Evolutionary conservation across 2,888 invertebrate species (phyloP), one percentile per base, ranked within the genome.

Genomic region (Caenorhabditis virilis): DNA sequence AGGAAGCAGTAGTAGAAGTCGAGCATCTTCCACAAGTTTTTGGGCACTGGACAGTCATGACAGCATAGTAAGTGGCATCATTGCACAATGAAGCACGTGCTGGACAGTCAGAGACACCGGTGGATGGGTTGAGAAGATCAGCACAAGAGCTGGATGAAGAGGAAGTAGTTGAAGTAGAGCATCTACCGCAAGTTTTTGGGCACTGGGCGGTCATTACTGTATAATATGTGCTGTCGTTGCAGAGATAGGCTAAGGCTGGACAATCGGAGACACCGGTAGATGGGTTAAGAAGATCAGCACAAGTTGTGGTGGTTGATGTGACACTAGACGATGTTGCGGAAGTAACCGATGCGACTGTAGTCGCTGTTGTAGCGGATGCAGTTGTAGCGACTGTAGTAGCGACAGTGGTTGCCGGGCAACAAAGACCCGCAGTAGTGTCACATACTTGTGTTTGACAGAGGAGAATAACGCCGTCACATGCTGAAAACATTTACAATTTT

Each of bases 11-110:
- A 9, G 42, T 23, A 2, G 23, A 23, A 2, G 20, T 23, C 15
- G 42, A 7, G 41, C 69, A 69, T 16, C 69, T 49, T 27, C 61
- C 58, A 39, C 69, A 69, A 2, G 69, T 69, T 42, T 41, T 60
- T 36, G 69, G 69, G 35, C 69, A 69, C 30, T 69, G 69, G 11
- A 33, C 18, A 13, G 69, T 64, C 69, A 69, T 69, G 16, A 69
- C 43, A 15, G 54, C 33, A 57, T 61, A 69, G 39, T 69, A 69
- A 51, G 50, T 54, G 27, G 58, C 47, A 42, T 61, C 56, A 23
- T 61, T 62, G 61, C 69, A 69, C 22, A 64, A 58, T 16, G 38
- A 41, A 11, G 69, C 60, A 15, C 30, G 52, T 15, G 43, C 35
- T 18, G 69, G 51, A 20, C 69, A 69, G 22, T 69, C 69, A 6